Percentiles rank a stretch among this genome's conserved stretches.
phyloP scores from a whole-genome alignment of 2,888 invertebrate species.

The Chydorus sphaericus region DNA sequence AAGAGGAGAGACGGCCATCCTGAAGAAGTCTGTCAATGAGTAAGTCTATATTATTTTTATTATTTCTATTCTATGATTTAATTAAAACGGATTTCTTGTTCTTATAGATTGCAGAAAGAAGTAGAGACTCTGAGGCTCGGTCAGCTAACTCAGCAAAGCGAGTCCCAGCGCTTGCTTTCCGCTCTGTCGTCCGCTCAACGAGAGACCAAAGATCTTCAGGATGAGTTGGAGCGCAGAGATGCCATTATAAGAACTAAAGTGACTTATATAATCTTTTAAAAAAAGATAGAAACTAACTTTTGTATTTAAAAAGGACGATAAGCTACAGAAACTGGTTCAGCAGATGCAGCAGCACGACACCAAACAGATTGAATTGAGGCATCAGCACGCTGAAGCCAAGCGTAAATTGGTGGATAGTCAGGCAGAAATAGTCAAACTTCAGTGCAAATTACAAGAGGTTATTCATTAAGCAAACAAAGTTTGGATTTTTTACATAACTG shows the following conservation, averaged over 20 bases:
- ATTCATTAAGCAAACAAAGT: neutral
- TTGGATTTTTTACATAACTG: neutral
- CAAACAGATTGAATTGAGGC: neutral
- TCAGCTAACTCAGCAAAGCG: conserved; percentile 19
- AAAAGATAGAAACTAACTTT: neutral
- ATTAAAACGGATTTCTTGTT: neutral
- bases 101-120: conserved; percentile 3
- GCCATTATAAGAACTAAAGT: conserved; percentile 1
- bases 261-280: neutral
- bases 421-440: conserved; percentile 6
- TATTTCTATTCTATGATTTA: neutral
- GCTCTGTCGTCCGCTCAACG: conserved; percentile 25
- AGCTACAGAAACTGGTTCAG: neutral
- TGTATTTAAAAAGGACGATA: neutral
- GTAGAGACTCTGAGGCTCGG: neutral
- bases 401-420: neutral
- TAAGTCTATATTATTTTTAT: neutral
- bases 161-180: conserved; percentile 25
- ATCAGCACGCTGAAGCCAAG: neutral
- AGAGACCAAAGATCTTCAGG: conserved; percentile 1
- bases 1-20: conserved; percentile 7
- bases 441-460: conserved; percentile 6
- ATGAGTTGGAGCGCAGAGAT: conserved; percentile 5
- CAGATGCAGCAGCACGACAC: conserved; percentile 7
- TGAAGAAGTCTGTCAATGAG: conserved; percentile 4